Evolutionary conservation across 2,888 invertebrate genomes (phyloP).

Genomic region (Lymantria monacha): DNA sequence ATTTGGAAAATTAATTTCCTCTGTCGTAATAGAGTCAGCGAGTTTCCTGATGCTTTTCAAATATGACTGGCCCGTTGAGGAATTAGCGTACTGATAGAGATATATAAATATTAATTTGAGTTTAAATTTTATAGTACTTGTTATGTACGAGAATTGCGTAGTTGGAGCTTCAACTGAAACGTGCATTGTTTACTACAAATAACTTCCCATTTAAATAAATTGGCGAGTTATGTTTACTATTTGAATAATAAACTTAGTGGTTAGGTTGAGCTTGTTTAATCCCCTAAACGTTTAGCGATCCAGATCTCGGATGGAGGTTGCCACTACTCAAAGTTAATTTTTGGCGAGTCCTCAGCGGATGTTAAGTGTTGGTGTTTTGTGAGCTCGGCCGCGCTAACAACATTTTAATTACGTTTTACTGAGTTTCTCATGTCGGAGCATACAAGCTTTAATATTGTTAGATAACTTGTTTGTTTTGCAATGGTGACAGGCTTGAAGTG

Average conservation of each 20-base stretch:
- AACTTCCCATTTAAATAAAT: slow-evolving; percentile 16
- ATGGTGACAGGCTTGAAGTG: slow-evolving; percentile 39
- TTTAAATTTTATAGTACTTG: slow-evolving; percentile 4
- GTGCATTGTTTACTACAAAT: background rate
- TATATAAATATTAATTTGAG: slow-evolving; percentile 1
- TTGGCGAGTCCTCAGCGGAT: slow-evolving; percentile 56
- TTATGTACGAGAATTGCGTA: too few relatives aligned
- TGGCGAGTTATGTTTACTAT: slow-evolving; percentile 30
- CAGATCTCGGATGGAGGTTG: slow-evolving; percentile 31
- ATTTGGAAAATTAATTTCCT: slow-evolving; percentile 74
- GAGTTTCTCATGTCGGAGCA: slow-evolving; percentile 45
- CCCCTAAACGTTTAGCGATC: slow-evolving; percentile 46
- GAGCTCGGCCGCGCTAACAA: slow-evolving; percentile 57
- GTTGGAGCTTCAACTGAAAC: slow-evolving; percentile 1
- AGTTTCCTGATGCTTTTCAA: slow-evolving; percentile 50
- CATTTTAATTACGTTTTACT: slow-evolving; percentile 65
- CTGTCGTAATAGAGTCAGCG: slow-evolving; percentile 58
- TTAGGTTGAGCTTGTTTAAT: slow-evolving; percentile 49
- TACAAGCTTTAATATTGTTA: slow-evolving; percentile 51
- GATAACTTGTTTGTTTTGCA: slow-evolving; percentile 40
- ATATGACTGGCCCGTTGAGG: slow-evolving; percentile 46
- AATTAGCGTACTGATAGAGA: slow-evolving; percentile 31
- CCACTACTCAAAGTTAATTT: slow-evolving; percentile 63
- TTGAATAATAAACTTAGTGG: slow-evolving; percentile 39
- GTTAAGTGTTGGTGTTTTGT: slow-evolving; percentile 61